Percentiles rank a stretch among this genome's conserved stretches.
Conservation (phyloP, 2,888 invertebrate genomes). For the Acronicta psi region DNA sequence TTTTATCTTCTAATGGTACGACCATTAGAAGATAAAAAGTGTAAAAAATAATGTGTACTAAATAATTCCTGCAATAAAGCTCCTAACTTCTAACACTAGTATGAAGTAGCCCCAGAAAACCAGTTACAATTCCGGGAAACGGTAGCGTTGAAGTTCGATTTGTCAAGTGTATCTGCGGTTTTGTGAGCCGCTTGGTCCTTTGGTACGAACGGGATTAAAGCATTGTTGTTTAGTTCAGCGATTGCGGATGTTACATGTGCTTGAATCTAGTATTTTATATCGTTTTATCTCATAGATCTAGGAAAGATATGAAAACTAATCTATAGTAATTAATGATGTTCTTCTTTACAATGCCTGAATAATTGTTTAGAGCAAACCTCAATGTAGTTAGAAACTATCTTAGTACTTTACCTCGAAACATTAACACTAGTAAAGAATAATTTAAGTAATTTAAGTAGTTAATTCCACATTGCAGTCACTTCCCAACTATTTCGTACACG, state of each 20-base stretch:
- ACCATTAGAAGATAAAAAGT: too few species aligned
- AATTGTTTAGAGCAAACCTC: too few species aligned
- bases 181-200: constrained; percentile 17
- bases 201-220: constrained; percentile 1
- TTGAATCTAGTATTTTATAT: too few species aligned
- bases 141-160: constrained; percentile 22
- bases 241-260: neutral
- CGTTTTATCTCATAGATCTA: too few species aligned
- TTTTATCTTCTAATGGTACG: too few species aligned
- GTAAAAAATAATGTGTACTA: neutral
- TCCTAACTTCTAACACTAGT: constrained; percentile 3
- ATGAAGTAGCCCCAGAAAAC: constrained; percentile 16
- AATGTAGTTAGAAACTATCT: too few species aligned
- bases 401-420: too few species aligned
- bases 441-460: neutral
- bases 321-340: too few species aligned
- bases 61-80: constrained; percentile 1
- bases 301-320: too few species aligned
- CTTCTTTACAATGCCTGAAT: too few species aligned
- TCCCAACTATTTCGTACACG: constrained; percentile 18
- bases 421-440: too few species aligned
- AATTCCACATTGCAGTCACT: neutral
- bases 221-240: neutral
- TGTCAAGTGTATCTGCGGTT: constrained; percentile 46
- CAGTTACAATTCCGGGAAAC: constrained; percentile 26